phyloP scores from a whole-genome alignment of 92 coral and sea anemone genomes.

The Virgularia gustaviana region DNA sequence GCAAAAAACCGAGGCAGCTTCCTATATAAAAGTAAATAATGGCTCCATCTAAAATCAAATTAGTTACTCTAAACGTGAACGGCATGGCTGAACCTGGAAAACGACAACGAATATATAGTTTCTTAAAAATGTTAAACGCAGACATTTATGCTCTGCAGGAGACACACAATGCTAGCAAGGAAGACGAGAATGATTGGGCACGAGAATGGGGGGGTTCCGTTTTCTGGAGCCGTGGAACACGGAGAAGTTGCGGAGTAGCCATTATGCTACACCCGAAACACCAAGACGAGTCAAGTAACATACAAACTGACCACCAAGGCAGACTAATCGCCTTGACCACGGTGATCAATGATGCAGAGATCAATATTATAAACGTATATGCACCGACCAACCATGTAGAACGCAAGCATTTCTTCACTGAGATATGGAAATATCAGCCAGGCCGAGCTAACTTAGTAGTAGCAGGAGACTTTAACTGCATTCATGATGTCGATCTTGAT shows the following conservation, averaged over 20 bases:
- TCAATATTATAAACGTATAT: constrained; percentile 34
- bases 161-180: background rate
- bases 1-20: too few relatives aligned
- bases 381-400: constrained; percentile 29
- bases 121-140: background rate
- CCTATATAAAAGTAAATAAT: too few relatives aligned
- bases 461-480: constrained; percentile 46
- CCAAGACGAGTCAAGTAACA: background rate
- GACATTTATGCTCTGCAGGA: background rate
- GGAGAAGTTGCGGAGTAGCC: background rate
- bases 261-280: background rate
- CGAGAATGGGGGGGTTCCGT: background rate
- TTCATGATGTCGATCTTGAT: constrained; percentile 3
- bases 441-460: background rate
- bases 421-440: background rate
- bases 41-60: background rate
- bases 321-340: background rate
- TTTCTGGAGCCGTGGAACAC: background rate
- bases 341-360: background rate
- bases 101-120: background rate
- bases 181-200: background rate
- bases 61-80: background rate
- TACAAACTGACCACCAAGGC: background rate
- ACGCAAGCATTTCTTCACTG: constrained; percentile 14
- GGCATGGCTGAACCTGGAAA: background rate